phyloP scores from a whole-genome alignment of 2,888 invertebrate species.

The Nipponacmea schrenckii region DNA sequence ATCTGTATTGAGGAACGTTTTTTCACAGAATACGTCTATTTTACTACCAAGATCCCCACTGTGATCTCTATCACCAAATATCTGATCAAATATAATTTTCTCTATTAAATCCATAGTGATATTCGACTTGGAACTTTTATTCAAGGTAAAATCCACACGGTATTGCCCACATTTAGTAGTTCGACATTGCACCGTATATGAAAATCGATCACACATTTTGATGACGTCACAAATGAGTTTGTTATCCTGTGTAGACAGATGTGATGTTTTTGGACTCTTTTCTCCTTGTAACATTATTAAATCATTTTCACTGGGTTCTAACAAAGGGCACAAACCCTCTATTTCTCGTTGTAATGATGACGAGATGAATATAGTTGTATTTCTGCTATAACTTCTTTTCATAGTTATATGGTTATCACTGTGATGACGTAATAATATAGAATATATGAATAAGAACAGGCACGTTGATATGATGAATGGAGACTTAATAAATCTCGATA shows the following conservation, averaged over 20 bases:
- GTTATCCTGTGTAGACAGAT: not conserved
- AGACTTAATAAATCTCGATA: not conserved
- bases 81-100: not conserved
- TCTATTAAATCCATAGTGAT: not conserved
- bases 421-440: too few relatives aligned
- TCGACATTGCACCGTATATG: not conserved
- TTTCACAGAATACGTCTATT: not conserved
- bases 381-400: too few relatives aligned
- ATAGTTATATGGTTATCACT: too few relatives aligned
- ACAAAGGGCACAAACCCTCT: not conserved
- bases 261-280: not conserved
- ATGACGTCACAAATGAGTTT: not conserved
- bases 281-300: not conserved
- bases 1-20: not conserved
- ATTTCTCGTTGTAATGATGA: not conserved
- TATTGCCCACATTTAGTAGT: not conserved
- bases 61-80: not conserved
- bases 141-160: not conserved
- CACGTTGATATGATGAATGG: not conserved
- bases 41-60: not conserved
- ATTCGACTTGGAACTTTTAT: not conserved
- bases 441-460: too few relatives aligned
- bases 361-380: not conserved
- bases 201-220: constrained; percentile 2
- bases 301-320: not conserved